Conservation (phyloP, 2,888 invertebrate genomes). For the Aspidiotus rigidus region DNA sequence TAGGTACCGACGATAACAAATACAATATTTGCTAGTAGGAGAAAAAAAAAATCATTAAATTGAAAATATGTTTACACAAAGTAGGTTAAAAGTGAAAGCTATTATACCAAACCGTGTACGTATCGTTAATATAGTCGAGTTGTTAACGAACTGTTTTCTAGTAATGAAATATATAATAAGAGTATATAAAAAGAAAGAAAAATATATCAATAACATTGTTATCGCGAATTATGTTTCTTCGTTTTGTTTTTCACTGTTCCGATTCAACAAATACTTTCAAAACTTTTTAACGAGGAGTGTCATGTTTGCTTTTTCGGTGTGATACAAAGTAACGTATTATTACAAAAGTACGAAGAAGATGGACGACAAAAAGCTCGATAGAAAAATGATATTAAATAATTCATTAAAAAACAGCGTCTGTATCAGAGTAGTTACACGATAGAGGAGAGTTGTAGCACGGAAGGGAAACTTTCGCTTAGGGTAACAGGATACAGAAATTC, state of each 20-base stretch:
- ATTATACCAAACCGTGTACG: slow-evolving; percentile 22
- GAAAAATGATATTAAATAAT: too few relatives aligned
- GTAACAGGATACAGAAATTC: too few relatives aligned
- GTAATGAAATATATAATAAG: slow-evolving; percentile 24
- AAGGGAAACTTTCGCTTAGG: too few relatives aligned
- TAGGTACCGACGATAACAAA: not conserved
- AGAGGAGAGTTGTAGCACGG: too few relatives aligned
- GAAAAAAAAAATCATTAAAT: slow-evolving; percentile 18
- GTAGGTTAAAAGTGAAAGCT: slow-evolving; percentile 33
- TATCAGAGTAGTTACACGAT: too few relatives aligned
- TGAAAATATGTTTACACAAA: slow-evolving; percentile 25
- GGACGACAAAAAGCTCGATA: too few relatives aligned
- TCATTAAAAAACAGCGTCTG: too few relatives aligned
- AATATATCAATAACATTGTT: slow-evolving; percentile 26
- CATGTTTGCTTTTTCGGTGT: too few relatives aligned
- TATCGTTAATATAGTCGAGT: slow-evolving; percentile 22
- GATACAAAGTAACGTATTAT: too few relatives aligned
- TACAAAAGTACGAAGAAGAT: too few relatives aligned
- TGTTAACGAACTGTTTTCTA: slow-evolving; percentile 33
- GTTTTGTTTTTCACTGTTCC: not conserved
- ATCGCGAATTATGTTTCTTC: slow-evolving; percentile 4
- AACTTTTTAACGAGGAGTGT: too few relatives aligned
- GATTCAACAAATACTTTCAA: too few relatives aligned
- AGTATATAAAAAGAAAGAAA: slow-evolving; percentile 2
- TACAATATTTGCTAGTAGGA: not conserved